Evolutionary conservation across 2,113 vertebrate species (phyloP), one percentile per base, ranked within the genome.

Genomic region (Halichoeres trimaculatus): DNA sequence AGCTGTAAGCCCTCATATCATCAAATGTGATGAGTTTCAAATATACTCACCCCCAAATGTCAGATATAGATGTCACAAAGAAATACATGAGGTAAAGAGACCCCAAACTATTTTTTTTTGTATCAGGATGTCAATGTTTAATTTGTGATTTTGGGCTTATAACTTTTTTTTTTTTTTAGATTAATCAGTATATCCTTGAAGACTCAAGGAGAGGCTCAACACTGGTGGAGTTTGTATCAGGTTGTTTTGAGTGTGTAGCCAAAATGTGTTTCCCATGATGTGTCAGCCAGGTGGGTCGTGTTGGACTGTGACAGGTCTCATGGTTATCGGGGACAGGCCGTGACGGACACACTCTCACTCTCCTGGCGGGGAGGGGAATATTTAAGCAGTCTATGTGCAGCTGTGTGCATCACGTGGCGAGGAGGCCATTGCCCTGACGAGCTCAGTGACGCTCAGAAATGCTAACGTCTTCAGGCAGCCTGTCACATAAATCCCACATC

Each of bases 401-500:
- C 26, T 10, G 16, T 48, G 34, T 40, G 13, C 12, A 77, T 82
- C 78, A 80, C 67, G 34, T 84, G 80, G 64, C 43, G 10, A 23
- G 20, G 45, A 71, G 55, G 34, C 70, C 83, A 71, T 71, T 38
- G 45, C 64, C 58, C n/a, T 16, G 26, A 47, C 9, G 48, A 48
- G 52, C 70, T 51, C 82, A 60, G 50, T 74, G 84, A 86, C 47
- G 43, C 55, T 62, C 69, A 69, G 83, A 79, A 65, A 93, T 71
- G 63, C 85, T 93, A 90, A 92, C 81, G 0, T 85, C 87, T 89
- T 83, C 57, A 62, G 91, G 90, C 92, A 88, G 87, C 81, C 78
- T 92, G 89, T 92, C 93, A 90, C 84, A 89, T 91, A 86, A 88
- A 91, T 88, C 87, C 82, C 38, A 41, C 60, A 53, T 83, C 80